Conservation (phyloP, 1,140 invertebrate genomes). For the Zaprionus inermis region DNA sequence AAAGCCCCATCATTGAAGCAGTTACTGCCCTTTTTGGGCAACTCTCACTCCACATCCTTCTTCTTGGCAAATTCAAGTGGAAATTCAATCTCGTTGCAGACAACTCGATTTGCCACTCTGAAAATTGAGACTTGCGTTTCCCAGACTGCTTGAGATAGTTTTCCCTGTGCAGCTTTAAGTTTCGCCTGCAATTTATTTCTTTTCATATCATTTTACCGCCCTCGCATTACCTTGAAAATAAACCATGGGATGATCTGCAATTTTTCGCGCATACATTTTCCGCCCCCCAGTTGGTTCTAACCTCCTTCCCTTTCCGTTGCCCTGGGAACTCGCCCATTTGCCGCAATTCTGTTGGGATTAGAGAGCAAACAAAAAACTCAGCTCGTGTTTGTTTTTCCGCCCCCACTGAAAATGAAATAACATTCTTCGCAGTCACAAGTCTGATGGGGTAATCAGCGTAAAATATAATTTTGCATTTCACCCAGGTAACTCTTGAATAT, state of each 20-base stretch:
- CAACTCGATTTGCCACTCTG: slow-evolving; percentile 1
- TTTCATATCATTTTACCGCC: background rate
- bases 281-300: background rate
- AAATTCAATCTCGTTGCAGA: slow-evolving; percentile 46
- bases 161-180: slow-evolving; percentile 24
- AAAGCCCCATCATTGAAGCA: background rate
- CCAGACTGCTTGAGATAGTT: background rate
- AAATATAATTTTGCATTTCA: slow-evolving; percentile 70
- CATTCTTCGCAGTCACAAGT: slow-evolving; percentile 55
- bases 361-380: background rate
- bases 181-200: background rate
- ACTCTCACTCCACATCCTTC: background rate
- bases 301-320: too few species aligned
- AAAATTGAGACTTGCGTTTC: slow-evolving; percentile 9
- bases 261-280: slow-evolving; percentile 46
- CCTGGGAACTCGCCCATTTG: slow-evolving; percentile 55
- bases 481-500: slow-evolving; percentile 59
- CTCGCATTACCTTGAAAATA: slow-evolving; percentile 27
- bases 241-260: slow-evolving; percentile 53
- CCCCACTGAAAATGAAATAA: slow-evolving; percentile 57
- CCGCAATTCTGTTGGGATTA: slow-evolving; percentile 21
- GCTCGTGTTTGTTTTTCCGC: background rate
- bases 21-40: background rate
- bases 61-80: slow-evolving; percentile 3
- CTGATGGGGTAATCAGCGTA: slow-evolving; percentile 73